phyloP scores from a whole-genome alignment of 2,113 vertebrate genomes.

The Podiceps cristatus region DNA sequence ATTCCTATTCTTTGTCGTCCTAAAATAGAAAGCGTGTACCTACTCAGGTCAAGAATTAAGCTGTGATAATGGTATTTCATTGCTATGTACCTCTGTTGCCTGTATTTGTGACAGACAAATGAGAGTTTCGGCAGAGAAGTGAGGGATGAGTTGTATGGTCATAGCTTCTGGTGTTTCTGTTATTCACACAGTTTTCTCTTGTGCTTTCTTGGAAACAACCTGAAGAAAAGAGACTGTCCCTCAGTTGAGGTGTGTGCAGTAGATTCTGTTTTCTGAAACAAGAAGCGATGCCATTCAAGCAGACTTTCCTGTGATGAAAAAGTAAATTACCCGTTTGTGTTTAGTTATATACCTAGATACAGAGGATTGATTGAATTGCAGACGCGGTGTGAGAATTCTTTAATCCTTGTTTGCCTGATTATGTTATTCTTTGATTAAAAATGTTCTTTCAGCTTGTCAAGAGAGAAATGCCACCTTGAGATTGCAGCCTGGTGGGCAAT shows the following conservation, averaged over 20 bases:
- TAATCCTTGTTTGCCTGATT: background rate
- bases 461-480: background rate
- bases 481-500: background rate
- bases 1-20: background rate
- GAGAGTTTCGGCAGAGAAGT: background rate
- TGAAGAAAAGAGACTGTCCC: conserved; percentile 15
- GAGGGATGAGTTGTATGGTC: background rate
- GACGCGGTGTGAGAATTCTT: background rate
- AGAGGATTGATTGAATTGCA: rapidly evolving
- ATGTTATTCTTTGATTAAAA: background rate
- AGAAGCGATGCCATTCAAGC: background rate
- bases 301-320: background rate
- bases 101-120: background rate
- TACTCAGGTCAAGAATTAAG: background rate
- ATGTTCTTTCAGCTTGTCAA: background rate
- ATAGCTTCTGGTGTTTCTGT: background rate
- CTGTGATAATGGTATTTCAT: background rate
- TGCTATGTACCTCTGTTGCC: background rate
- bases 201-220: background rate
- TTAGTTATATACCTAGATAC: background rate
- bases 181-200: background rate
- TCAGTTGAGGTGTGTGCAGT: conserved; percentile 3
- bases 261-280: conserved; percentile 4
- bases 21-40: background rate
- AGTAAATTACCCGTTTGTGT: background rate